A percentile compares a stretch with the other conserved stretches of the same genome.
Evolutionary conservation across 2,888 invertebrate species (phyloP).

Genomic region (Apomyelois bistriatella): DNA sequence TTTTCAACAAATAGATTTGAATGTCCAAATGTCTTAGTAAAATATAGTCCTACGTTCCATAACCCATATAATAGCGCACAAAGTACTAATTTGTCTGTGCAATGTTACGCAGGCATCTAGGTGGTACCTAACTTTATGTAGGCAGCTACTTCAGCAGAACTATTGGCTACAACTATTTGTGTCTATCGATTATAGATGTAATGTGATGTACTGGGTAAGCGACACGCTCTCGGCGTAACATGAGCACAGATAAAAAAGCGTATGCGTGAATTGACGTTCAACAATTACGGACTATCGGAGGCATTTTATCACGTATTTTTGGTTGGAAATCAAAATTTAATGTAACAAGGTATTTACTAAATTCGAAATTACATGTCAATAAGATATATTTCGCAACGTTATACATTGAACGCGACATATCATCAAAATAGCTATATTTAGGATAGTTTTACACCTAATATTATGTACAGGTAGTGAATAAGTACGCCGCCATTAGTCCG

Average conservation of each 20-base stretch:
- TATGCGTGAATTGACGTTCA: slow-evolving; percentile 16
- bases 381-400: too few species aligned
- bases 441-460: too few species aligned
- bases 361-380: too few species aligned
- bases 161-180: slow-evolving; percentile 6
- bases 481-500: neutral
- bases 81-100: slow-evolving; percentile 29
- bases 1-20: neutral
- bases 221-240: slow-evolving; percentile 23
- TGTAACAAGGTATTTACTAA: too few species aligned
- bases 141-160: neutral
- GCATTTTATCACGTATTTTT: neutral
- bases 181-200: neutral
- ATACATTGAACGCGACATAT: too few species aligned
- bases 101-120: slow-evolving; percentile 24
- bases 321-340: neutral
- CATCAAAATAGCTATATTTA: too few species aligned
- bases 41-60: slow-evolving; percentile 20
- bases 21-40: neutral
- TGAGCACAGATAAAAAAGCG: slow-evolving; percentile 30
- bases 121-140: slow-evolving; percentile 5
- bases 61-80: slow-evolving; percentile 25
- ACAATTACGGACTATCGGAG: neutral
- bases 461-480: too few species aligned
- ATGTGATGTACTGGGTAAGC: slow-evolving; percentile 14